Evolutionary conservation across 2,888 invertebrate genomes (phyloP).

Genomic region (Pseudococcus viburni): DNA sequence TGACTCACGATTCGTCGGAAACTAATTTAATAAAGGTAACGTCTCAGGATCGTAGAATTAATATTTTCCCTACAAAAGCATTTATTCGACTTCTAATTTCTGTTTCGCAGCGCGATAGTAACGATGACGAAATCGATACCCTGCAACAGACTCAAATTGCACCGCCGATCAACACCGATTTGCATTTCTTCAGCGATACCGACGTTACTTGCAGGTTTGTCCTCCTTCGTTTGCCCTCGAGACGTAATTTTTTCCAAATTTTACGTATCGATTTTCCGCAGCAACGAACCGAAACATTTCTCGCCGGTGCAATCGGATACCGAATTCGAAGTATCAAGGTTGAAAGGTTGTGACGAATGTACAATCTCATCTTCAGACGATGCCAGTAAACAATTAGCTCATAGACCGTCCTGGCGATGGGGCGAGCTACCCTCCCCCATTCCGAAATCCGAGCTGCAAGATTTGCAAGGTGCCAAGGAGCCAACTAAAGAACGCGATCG

Average conservation of each 20-base stretch:
- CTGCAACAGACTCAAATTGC: conserved; percentile 5
- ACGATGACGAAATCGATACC: conserved; percentile 58
- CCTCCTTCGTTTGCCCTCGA: neutral
- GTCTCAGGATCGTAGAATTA: neutral
- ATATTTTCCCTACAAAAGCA: neutral
- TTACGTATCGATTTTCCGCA: conserved; percentile 37
- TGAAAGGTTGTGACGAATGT: conserved; percentile 72
- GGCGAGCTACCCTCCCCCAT: conserved; percentile 83
- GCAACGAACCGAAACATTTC: conserved; percentile 67
- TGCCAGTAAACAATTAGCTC: conserved; percentile 55
- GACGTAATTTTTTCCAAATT: neutral
- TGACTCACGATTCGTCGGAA: neutral
- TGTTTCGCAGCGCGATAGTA: conserved; percentile 40
- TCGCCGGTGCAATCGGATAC: conserved; percentile 95
- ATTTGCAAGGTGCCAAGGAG: conserved; percentile 67
- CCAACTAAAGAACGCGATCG: conserved; percentile 67
- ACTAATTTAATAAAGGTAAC: conserved; percentile 28
- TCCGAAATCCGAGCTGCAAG: conserved; percentile 70
- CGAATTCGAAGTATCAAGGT: conserved; percentile 80
- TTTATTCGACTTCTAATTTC: conserved; percentile 18
- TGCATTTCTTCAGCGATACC: conserved; percentile 94
- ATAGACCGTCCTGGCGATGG: conserved; percentile 84
- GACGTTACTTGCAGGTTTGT: conserved; percentile 77
- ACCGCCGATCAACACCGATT: conserved; percentile 75
- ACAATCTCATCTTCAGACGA: conserved; percentile 23